phyloP scores from a whole-genome alignment of 2,888 invertebrate genomes.

The Lampropteryx suffumata region DNA sequence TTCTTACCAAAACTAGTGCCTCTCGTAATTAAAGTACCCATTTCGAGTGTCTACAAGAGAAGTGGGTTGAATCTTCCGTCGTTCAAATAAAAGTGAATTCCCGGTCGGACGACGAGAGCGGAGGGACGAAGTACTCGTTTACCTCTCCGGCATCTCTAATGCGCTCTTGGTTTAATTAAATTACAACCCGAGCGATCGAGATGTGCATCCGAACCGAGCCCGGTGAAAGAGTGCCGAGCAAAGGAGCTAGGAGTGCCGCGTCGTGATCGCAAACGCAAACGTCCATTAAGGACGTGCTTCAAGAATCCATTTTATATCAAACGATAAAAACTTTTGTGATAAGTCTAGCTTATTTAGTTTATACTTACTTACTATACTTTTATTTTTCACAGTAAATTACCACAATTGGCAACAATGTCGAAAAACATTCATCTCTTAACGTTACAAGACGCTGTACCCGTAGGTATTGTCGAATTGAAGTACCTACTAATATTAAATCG shows the following conservation, averaged over 20 bases:
- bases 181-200: slow-evolving; percentile 58
- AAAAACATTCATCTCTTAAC: no score
- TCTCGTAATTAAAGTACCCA: slow-evolving; percentile 22
- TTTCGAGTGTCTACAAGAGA: slow-evolving; percentile 29
- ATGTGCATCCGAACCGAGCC: slow-evolving; percentile 42
- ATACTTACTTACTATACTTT: no score
- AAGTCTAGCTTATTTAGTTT: background rate
- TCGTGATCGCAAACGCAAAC: slow-evolving; percentile 29
- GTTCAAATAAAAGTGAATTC: slow-evolving; percentile 49
- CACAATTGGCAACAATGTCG: background rate
- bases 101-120: slow-evolving; percentile 37
- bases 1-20: slow-evolving; percentile 11
- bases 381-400: no score
- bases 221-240: slow-evolving; percentile 45
- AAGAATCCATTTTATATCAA: slow-evolving; percentile 14
- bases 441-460: no score
- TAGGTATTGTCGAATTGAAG: no score
- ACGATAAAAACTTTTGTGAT: slow-evolving; percentile 1
- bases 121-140: slow-evolving; percentile 52
- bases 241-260: slow-evolving; percentile 10
- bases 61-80: slow-evolving; percentile 38
- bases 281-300: slow-evolving; percentile 28
- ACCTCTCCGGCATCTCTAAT: slow-evolving; percentile 58
- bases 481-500: slow-evolving; percentile 31
- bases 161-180: slow-evolving; percentile 70